These are phyloP conservation scores for Tetanocera ferruginea DNA, from an alignment of 2,888 invertebrate species.

Conservation along the genomic window DNA sequence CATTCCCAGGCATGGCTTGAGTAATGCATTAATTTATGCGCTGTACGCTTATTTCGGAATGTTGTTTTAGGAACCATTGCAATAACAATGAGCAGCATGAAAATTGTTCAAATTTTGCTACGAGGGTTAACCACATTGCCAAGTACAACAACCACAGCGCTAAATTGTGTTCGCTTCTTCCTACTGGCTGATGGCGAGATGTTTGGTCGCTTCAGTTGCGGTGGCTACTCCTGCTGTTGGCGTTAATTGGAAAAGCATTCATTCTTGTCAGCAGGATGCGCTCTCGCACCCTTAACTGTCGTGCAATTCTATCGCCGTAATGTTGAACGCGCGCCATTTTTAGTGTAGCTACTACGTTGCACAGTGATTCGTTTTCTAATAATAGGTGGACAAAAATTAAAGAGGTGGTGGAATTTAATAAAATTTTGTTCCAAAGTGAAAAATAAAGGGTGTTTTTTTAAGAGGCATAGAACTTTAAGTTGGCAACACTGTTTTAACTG, in stretches of 20 bases:
- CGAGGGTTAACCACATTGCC: conserved; percentile 20
- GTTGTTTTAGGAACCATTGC: conserved; percentile 35
- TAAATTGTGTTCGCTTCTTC: neutral
- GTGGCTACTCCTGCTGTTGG: conserved; percentile 3
- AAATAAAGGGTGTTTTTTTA: too few relatives aligned
- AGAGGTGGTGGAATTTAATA: too few relatives aligned
- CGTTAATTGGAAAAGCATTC: conserved; percentile 36
- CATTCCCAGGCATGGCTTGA: neutral
- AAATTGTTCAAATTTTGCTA: conserved; percentile 15
- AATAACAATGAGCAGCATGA: conserved; percentile 27
- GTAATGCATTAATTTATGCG: conserved; percentile 28
- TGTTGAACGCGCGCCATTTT: conserved; percentile 17
- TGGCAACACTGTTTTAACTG: too few relatives aligned
- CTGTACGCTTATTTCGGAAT: conserved; percentile 21
- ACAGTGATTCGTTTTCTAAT: too few relatives aligned
- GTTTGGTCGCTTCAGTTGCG: neutral
- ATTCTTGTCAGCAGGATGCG: neutral
- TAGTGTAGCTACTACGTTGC: too few relatives aligned
- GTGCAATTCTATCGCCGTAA: neutral
- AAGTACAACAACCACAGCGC: neutral
- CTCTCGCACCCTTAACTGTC: neutral
- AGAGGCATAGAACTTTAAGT: too few relatives aligned
- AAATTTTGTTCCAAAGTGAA: too few relatives aligned
- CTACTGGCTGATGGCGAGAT: conserved; percentile 9
- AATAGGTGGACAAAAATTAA: too few relatives aligned